Base-by-base conservation (phyloP, 2,113 vertebrate genomes). In the Willisornis vidua region DNA sequence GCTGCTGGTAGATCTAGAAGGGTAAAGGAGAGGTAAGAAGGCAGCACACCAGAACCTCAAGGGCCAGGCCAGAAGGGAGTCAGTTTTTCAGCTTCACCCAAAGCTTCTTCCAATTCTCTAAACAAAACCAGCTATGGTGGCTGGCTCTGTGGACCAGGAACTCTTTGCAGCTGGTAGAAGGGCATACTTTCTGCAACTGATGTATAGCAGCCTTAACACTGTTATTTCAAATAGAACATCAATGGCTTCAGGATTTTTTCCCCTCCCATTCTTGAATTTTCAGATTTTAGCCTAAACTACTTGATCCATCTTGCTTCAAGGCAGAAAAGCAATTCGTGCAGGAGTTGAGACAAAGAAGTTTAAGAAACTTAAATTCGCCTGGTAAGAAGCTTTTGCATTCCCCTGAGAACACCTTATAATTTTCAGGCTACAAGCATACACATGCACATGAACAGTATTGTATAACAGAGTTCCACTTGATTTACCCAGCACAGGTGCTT, bases 381-480 rank as follows among this genome's bases (percentile, higher is more conserved):
- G 3, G 4, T 48, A 41, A 85, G 57, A 9, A 45, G 23, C 35
- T 63, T 54, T 25, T 72, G 19, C 33, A 35, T 65, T 87, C 48
- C 26, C 45, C 58, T 20, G 14, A 68, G 14, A 93, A 31, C 7
- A 49, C 22, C 19, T 78, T 68, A 7, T 28, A 41, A 31, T n/a
- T 37, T 73, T 48, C 59, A 70, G 19, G 28, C 13, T 45, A 14
- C 74, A 68, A 51, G 18, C 13, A n/a, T 23, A 46, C 16, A 25
- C 19, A 26, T 0, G 0, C 18, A 33, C 37, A 54, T 3, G 4
- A 62, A 14, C 5, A 37, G 15, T 46, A 39, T 68, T 67, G 72
- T 43, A 65, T 25, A 37, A 5, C 49, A 85, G 8, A 2, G 4
- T 61, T 73, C 41, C 25, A 33, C 22, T 41, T 20, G 26, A 41